Evolutionary conservation across 2,113 vertebrate species (phyloP), one percentile per base, ranked within the genome.

Genomic region (Neotragus pygmaeus): DNA sequence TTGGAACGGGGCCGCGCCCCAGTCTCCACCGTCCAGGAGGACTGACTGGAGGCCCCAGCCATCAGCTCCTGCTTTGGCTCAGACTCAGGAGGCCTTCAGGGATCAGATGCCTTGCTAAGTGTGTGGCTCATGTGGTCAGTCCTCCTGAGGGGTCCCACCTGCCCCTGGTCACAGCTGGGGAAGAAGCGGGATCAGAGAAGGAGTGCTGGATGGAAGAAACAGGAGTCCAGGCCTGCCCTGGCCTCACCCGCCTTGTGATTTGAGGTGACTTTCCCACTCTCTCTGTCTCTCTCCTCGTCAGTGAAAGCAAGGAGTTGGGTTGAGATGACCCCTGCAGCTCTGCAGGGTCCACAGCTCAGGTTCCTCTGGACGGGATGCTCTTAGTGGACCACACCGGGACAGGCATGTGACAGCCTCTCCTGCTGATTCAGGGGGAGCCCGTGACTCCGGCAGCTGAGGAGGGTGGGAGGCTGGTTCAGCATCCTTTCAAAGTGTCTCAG

Each of bases 1-100:
- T 21, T 16, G 25, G 11, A 13, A 5, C 0, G 21, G 17, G 47
- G 28, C 33, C n/a, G 7, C 0, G 0, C 15, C 43, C 28, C 28
- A 0, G 33, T 3, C 6, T 9, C 51, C 15, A 12, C 19, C 33
- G 1, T 36, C 57, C 19, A 9, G 10, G 78, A 8, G 10, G 55
- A 5, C 7, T 3, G 8, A 28, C 39, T 15, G 2, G 60, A 49
- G n/a, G n/a, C 14, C 14, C 60, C 27, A 7, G 19, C 47, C 78
- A 13, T 0, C 8, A 49, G 36, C 13, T 73, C 43, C 91, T 58
- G 47, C 53, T 33, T 70, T 11, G 14, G 7, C 62, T 23, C 33
- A 11, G 16, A 28, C 60, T n/a, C 6, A 1, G 2, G 23, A 75
- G 5, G n/a, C 7, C 66, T 43, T 30, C 19, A 3, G 15, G 12